Evolutionary conservation across 1,140 invertebrate species (phyloP), one percentile per base, ranked within the genome.

Genomic region (Hyphantria cunea): DNA sequence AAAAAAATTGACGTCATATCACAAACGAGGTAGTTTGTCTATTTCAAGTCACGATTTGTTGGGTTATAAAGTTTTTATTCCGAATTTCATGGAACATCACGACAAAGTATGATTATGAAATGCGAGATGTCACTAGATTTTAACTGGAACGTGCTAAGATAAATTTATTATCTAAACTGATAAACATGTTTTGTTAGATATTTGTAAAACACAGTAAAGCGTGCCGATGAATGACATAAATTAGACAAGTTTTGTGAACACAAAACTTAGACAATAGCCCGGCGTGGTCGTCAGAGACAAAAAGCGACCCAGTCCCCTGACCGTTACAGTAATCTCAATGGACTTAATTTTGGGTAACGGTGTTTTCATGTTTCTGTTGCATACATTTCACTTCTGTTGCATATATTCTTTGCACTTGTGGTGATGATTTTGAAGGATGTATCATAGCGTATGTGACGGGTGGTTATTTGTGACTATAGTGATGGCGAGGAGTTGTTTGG

Each of bases 31-130:
- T 74, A 54, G 78, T 80, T 49, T 70, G 11, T 37, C 7, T 37
- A 81, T 80, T 70, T 66, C 74, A 76, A 76, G 78, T 84, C 82
- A 81, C 85, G 80, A 76, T 37, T 72, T 84, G 74, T 75, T 78
- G 77, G 59, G 77, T 81, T 84, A 69, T 74, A 56, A 32, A 45
- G 45, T 13, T 56, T 56, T 56, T 74, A 74, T 63, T 63, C n/a
- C 33, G 25, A 25, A 54, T 78, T 84, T 76, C 76, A 64, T 60
- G 58, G 69, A 78, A 80, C n/a, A n/a, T n/a, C n/a, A n/a, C n/a
- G n/a, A n/a, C n/a, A n/a, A 13, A 76, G 69, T 60, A 70, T 42
- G 52, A 32, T 25, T 31, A 73, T 45, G 58, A 70, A 69, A 67
- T 56, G 69, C 70, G 66, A 66, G 64, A 50, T 42, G 60, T 64